Evolutionary conservation across 2,797 vertebrate species (phyloP).

Genomic region (Pygocentrus nattereri): DNA sequence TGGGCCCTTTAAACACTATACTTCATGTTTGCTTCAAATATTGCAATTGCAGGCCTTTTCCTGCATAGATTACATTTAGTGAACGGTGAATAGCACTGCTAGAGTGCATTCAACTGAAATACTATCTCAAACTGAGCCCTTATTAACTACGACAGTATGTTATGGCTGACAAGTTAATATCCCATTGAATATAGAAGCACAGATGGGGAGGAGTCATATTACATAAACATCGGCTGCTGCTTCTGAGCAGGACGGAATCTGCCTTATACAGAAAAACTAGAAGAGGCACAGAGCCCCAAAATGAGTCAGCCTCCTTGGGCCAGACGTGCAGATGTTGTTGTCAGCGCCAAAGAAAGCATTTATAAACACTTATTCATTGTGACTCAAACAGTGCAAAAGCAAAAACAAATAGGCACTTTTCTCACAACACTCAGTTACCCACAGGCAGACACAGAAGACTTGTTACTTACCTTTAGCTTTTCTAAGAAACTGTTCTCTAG

Average conservation of each 20-base stretch:
- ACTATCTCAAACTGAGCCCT: neutral
- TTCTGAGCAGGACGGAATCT: slow-evolving; percentile 47
- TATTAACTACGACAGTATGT: slow-evolving; percentile 5
- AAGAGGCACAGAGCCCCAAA: slow-evolving; percentile 33
- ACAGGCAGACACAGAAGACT: neutral
- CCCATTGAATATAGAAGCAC: slow-evolving; percentile 16
- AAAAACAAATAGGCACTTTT: slow-evolving; percentile 20
- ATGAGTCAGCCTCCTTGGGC: slow-evolving; percentile 50
- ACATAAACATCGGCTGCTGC: slow-evolving; percentile 56
- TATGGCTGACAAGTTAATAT: neutral
- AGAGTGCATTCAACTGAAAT: neutral
- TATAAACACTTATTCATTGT: slow-evolving; percentile 47
- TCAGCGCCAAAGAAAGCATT: slow-evolving; percentile 37
- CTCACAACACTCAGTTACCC: neutral
- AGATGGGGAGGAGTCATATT: slow-evolving; percentile 49
- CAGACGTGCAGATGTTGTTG: slow-evolving; percentile 39
- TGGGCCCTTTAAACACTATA: neutral
- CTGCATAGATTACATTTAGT: neutral
- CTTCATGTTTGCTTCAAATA: neutral
- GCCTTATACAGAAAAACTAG: slow-evolving; percentile 48
- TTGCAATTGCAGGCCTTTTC: neutral
- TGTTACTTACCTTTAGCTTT: slow-evolving; percentile 13
- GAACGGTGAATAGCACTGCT: neutral
- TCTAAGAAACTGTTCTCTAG: slow-evolving; percentile 10
- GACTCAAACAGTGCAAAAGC: slow-evolving; percentile 4